phyloP scores from a whole-genome alignment of 2,888 invertebrate genomes.

The Andrena camellia region DNA sequence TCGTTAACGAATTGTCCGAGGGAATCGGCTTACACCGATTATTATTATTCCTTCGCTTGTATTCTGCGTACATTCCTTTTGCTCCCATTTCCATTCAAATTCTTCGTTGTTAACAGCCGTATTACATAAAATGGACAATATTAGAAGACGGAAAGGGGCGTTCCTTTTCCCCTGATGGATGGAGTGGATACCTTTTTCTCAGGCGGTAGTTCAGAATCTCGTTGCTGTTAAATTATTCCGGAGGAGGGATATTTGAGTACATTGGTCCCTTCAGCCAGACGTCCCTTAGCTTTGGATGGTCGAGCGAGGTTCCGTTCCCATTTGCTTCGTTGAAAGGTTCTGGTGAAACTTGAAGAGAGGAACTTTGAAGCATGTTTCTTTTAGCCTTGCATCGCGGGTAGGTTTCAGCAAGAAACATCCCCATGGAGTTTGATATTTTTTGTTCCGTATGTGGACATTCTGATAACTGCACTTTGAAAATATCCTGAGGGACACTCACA shows the following conservation, averaged over 20 bases:
- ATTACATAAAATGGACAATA: neutral
- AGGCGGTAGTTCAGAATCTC: too few species aligned
- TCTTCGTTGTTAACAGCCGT: neutral
- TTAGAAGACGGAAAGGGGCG: neutral
- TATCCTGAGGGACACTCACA: neutral
- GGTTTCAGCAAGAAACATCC: conserved; percentile 6
- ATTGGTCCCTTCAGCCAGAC: neutral
- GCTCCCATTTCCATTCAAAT: neutral
- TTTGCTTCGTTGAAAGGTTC: neutral
- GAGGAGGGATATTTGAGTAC: neutral
- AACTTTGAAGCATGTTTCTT: conserved; percentile 10
- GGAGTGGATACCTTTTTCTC: too few species aligned
- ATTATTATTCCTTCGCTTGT: neutral
- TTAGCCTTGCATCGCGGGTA: neutral
- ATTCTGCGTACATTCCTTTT: neutral
- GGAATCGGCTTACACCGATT: neutral
- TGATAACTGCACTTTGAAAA: neutral
- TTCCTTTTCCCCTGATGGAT: too few species aligned
- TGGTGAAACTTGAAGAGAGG: neutral
- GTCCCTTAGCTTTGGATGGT: neutral
- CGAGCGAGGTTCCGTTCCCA: neutral
- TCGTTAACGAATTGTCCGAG: neutral
- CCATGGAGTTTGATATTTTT: neutral
- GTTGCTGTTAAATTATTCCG: too few species aligned
- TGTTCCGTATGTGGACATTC: neutral